Conservation (phyloP, 2,888 invertebrate species). For the Linnaemya tessellans region DNA sequence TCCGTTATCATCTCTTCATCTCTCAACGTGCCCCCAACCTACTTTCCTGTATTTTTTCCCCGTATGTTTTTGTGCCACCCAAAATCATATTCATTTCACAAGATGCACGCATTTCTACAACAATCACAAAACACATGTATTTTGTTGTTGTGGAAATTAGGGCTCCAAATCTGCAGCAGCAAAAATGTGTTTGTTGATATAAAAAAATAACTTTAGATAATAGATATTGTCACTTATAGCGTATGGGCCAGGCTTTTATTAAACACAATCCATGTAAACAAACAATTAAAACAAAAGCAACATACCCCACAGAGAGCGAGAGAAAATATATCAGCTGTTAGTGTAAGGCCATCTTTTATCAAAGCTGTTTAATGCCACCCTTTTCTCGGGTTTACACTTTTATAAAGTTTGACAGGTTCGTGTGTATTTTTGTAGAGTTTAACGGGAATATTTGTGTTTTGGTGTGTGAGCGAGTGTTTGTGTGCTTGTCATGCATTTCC, state of each 20-base stretch:
- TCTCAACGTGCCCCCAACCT: conserved; percentile 17
- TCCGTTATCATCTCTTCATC: conserved; percentile 61
- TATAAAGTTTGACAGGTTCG: conserved; percentile 55
- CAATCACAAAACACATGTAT: neutral
- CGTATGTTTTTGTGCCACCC: conserved; percentile 3
- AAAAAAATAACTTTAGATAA: too few relatives aligned
- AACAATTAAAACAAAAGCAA: neutral
- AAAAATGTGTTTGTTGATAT: neutral
- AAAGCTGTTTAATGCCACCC: neutral
- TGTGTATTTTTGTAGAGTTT: conserved; percentile 57
- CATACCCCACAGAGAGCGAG: neutral
- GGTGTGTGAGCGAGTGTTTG: neutral
- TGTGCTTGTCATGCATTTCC: conserved; percentile 46
- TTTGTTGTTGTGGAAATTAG: neutral
- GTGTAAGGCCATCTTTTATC: neutral
- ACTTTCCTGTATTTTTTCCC: conserved; percentile 32
- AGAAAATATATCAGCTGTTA: neutral
- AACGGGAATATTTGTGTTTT: conserved; percentile 27
- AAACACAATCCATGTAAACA: neutral
- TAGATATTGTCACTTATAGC: too few relatives aligned
- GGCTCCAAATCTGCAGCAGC: neutral
- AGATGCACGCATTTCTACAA: neutral
- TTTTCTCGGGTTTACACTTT: conserved; percentile 14
- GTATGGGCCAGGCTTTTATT: too few relatives aligned
- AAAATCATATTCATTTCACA: neutral